Conservation (phyloP, 1,140 invertebrate species). For the Lethrus apterus region DNA sequence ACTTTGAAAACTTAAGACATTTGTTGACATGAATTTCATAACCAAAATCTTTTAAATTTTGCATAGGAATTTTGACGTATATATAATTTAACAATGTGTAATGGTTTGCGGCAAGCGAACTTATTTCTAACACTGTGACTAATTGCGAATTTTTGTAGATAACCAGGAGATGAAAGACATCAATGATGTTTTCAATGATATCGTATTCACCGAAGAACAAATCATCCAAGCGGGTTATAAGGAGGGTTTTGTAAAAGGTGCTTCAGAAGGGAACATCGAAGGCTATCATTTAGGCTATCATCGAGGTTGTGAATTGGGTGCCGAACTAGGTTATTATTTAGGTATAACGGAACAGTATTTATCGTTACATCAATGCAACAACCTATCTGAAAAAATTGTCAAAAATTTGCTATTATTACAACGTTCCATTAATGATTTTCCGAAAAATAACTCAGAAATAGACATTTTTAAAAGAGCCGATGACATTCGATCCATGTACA, state of each 20-base stretch:
- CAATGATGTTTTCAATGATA: constrained; percentile 56
- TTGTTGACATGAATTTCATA: too few species aligned
- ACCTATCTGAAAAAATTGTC: constrained; percentile 49
- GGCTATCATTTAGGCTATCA: constrained; percentile 59
- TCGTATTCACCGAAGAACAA: constrained; percentile 52
- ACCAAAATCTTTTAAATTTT: too few species aligned
- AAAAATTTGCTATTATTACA: constrained; percentile 49
- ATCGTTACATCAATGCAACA: too few species aligned
- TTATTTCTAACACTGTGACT: too few species aligned
- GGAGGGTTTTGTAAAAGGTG: constrained; percentile 51
- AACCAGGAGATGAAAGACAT: too few species aligned
- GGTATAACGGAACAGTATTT: constrained; percentile 43
- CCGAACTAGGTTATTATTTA: constrained; percentile 55
- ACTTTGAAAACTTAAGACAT: too few species aligned
- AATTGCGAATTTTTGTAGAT: too few species aligned
- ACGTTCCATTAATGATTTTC: constrained; percentile 55
- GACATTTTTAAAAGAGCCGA: constrained; percentile 56
- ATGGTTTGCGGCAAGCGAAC: too few species aligned
- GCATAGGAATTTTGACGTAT: too few species aligned
- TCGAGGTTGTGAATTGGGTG: constrained; percentile 54
- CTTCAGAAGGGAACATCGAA: constrained; percentile 49
- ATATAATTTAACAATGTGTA: too few species aligned
- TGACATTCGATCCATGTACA: constrained; percentile 57
- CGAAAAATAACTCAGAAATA: constrained; percentile 53
- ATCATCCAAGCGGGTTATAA: constrained; percentile 48